A percentile compares a stretch with the other conserved stretches of the same genome.
Conservation (phyloP, 2,797 vertebrate species). For the Neosilurus mollespiculum region DNA sequence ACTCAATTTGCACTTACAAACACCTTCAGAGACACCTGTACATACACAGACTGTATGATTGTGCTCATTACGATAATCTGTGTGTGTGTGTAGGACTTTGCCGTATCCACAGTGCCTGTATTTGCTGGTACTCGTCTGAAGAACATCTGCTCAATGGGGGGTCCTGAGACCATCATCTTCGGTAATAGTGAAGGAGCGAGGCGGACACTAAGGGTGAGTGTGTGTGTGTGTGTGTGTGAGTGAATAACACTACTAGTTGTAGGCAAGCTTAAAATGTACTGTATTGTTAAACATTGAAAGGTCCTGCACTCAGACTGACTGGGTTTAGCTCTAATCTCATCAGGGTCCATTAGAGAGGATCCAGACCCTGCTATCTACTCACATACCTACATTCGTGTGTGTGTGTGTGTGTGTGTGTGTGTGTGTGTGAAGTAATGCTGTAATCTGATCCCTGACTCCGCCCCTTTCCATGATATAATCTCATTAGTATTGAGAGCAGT, state of each 20-base stretch:
- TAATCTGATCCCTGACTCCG: background rate
- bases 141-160: conserved; percentile 89
- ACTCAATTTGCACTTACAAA: background rate
- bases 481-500: background rate
- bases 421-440: too few relatives aligned
- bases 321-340: background rate
- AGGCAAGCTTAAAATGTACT: too few relatives aligned
- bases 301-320: background rate
- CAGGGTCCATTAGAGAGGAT: background rate
- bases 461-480: conserved; percentile 8
- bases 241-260: background rate
- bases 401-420: background rate
- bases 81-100: conserved; percentile 78
- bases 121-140: conserved; percentile 80
- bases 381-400: background rate
- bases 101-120: conserved; percentile 86
- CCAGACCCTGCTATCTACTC: background rate
- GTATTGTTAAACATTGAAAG: background rate
- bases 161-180: conserved; percentile 83
- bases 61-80: background rate
- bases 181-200: conserved; percentile 81
- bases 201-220: conserved; percentile 64
- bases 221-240: background rate
- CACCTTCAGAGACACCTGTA: background rate
- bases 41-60: background rate